Evolutionary conservation across 23 tunicate genomes (phyloP).

Genomic region (Oikopleura dioica): DNA sequence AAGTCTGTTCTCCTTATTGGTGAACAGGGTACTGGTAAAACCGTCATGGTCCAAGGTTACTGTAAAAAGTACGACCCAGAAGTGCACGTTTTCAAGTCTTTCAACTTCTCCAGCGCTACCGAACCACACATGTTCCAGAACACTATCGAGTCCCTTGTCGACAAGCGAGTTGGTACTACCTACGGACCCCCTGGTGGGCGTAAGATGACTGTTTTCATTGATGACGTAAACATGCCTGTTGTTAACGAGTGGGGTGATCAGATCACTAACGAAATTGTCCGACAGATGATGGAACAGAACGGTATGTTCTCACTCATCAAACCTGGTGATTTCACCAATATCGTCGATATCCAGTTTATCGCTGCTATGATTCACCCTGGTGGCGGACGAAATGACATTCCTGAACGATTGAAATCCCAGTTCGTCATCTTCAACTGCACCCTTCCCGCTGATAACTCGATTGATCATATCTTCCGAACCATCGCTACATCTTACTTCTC

Average conservation of each 20-base stretch:
- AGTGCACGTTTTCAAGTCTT: conserved; percentile 64
- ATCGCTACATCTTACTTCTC: conserved; percentile 84
- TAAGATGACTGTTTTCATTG: conserved; percentile 91
- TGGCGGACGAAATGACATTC: conserved; percentile 95
- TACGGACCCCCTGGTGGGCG: conserved; percentile 96
- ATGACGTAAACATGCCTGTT: conserved; percentile 97
- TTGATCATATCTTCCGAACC: conserved; percentile 83
- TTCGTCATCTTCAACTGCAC: conserved; percentile 97
- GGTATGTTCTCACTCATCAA: conserved; percentile 97
- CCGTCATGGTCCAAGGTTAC: conserved; percentile 89
- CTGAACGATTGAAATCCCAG: conserved; percentile 76
- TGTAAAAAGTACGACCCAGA: conserved; percentile 50
- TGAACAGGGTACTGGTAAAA: conserved; percentile 98
- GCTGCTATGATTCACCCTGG: conserved; percentile 99
- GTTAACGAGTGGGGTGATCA: conserved; percentile 99
- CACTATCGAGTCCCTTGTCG: conserved; percentile 90
- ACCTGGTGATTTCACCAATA: conserved; percentile 94
- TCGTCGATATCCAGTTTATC: conserved; percentile 91
- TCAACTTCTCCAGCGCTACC: conserved; percentile 95
- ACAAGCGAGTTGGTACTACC: conserved; percentile 95
- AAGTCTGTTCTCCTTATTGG: conserved; percentile 91
- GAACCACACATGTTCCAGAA: conserved; percentile 98
- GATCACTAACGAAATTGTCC: conserved; percentile 97
- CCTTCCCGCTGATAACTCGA: conserved; percentile 83
- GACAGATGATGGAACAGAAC: conserved; percentile 97